Base-by-base conservation (phyloP, 2,888 invertebrate species). In the Lepidocyrtoides sp. region DNA sequence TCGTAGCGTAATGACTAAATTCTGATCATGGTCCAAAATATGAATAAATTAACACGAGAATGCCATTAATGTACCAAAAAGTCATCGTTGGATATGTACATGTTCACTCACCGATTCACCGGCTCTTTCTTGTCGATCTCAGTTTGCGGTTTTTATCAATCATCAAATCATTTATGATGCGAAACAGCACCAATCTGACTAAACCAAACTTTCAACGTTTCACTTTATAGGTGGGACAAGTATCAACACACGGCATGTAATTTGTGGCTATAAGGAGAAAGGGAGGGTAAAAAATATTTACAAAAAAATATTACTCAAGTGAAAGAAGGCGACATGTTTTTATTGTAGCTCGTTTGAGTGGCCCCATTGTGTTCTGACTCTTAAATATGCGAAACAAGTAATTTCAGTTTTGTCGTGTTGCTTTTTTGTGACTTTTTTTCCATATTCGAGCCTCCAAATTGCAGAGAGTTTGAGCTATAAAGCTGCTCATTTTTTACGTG, bases 401-500 rank as follows among this genome's bases (percentile, higher is more conserved):
- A 36, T 75, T 14, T 75, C 48, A 75, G 75, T 26, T 36, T 75
- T 48, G 48, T 75, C 75, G 26, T 44, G 72, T 48, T 75, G 10
- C 48, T 75, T 48, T 23, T 48, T n/a, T 48, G 44, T 48, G 26
- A n/a, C 75, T 12, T 20, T 69, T 29, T 75, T 75, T 48, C 23
- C 2, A 48, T 75, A 48, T 12, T 4, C 0, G 12, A 60, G 14
- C 23, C 8, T 60, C 44, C 23, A 26, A 26, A 20, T 26, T 63
- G 41, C 12, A 10, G 44, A 72, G 54, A 57, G 72, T 72, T 85
- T 41, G 79, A 87, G 87, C 79, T 63, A 87, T 87, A 87, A 87
- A 87, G 87, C 66, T 87, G 87, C 75, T 79, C 87, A 87, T 87
- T 87, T 87, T 87, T 79, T 87, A 87, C 87, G 87, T 87, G 87